Conservation (phyloP, 2,888 invertebrate genomes). For the Xestia rhomboidea region DNA sequence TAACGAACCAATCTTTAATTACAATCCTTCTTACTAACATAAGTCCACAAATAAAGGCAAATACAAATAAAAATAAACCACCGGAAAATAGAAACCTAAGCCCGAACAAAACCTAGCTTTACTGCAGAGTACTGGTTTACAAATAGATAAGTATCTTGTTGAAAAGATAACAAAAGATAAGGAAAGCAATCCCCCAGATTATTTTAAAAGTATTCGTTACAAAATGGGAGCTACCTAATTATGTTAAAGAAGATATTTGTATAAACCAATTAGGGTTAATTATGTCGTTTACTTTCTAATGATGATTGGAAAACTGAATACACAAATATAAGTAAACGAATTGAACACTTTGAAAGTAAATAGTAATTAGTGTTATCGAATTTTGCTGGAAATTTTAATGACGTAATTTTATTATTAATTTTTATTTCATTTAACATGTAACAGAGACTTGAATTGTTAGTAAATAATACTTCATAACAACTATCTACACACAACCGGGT, state of each 20-base stretch:
- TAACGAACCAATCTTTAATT: not conserved
- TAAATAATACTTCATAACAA: not conserved
- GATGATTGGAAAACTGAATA: conserved; percentile 54
- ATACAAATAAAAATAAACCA: conserved; percentile 35
- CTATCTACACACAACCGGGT: not conserved
- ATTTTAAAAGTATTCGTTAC: conserved; percentile 50
- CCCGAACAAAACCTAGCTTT: conserved; percentile 40
- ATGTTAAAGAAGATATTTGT: conserved; percentile 63
- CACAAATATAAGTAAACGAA: conserved; percentile 38
- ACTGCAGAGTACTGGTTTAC: conserved; percentile 35
- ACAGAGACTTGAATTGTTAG: not conserved
- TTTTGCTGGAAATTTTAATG: not conserved
- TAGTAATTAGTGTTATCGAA: not conserved
- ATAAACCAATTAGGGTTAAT: conserved; percentile 59
- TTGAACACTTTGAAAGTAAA: conserved; percentile 23
- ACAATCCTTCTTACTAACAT: not conserved
- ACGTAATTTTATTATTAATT: not conserved
- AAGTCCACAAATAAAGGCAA: not conserved
- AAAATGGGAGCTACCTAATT: conserved; percentile 55
- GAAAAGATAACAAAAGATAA: conserved; percentile 60
- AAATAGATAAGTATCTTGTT: conserved; percentile 58
- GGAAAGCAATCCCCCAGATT: conserved; percentile 50
- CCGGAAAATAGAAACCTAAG: conserved; percentile 31
- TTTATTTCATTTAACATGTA: not conserved
- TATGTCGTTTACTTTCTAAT: conserved; percentile 51